phyloP scores from a whole-genome alignment of 1,140 invertebrate genomes.

The Zaprionus tsacasi region DNA sequence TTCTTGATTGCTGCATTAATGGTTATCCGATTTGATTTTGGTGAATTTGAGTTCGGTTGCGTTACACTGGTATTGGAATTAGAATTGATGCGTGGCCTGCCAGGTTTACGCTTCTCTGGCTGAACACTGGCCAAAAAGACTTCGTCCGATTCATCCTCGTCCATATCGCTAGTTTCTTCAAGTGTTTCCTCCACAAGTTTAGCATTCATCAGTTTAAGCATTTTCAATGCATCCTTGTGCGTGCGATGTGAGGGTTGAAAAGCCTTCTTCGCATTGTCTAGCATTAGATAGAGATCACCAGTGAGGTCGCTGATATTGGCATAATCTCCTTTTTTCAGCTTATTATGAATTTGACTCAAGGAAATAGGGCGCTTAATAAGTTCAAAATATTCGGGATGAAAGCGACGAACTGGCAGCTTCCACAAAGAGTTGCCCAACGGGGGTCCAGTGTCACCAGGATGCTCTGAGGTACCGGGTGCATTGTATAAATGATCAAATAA shows the following conservation, averaged over 20 bases:
- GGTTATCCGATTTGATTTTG: constrained; percentile 75
- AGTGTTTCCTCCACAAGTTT: constrained; percentile 80
- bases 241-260: constrained; percentile 94
- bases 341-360: constrained; percentile 95
- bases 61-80: constrained; percentile 84
- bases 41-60: constrained; percentile 83
- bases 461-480: constrained; percentile 82
- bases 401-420: constrained; percentile 94
- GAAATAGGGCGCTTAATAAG: constrained; percentile 98
- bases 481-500: constrained; percentile 85
- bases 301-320: constrained; percentile 94
- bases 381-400: constrained; percentile 99
- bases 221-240: constrained; percentile 89
- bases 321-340: constrained; percentile 94
- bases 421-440: constrained; percentile 95
- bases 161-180: constrained; percentile 75
- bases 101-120: constrained; percentile 78
- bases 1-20: constrained; percentile 87
- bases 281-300: constrained; percentile 98
- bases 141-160: constrained; percentile 71
- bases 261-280: constrained; percentile 98
- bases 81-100: constrained; percentile 83
- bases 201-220: constrained; percentile 83
- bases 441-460: constrained; percentile 85
- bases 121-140: constrained; percentile 46